Base-by-base conservation (phyloP, 2,888 invertebrate genomes). In the Hedychridium roseum region DNA sequence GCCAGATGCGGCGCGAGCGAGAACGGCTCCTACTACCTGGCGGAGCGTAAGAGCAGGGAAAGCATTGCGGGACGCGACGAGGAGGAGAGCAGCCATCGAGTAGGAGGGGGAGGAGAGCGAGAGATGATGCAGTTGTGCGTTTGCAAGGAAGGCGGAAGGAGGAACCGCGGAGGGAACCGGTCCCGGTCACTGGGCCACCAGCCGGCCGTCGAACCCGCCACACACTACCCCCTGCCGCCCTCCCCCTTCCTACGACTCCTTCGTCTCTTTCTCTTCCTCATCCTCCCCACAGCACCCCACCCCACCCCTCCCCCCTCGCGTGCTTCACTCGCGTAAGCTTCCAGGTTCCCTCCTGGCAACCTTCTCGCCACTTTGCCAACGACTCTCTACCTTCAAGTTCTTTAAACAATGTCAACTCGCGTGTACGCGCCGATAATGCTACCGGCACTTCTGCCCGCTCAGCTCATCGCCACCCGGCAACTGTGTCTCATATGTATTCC, bases 121-220 rank as follows among this genome's bases (percentile, higher is more conserved):
- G 17, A 71, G 71, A 77, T 75, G 77, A 76, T 76, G 77, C 77
- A 76, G 76, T 77, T 76, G 76, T 77, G 76, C 78, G 78, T 78
- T 78, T 69, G 76, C 76, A 73, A 77, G 75, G 78, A 78, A 77
- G 78, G 78, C 78, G 78, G 78, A 78, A 78, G 78, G 74, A 76
- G 77, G 77, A 78, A 77, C 73, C 73, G 70, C 71, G 69, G 72
- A 78, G 76, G 76, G 76, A 78, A 78, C 78, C 78, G 78, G 78
- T 78, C 78, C 78, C 76, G 78, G 78, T 78, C 78, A 78, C 78
- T 78, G 76, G 78, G 78, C 75, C 76, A 78, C 78, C 75, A 76
- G 78, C 75, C 77, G 78, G 78, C 72, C 78, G 73, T 76, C 76
- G 78, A 78, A 76, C 78, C 72, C 78, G 71, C 68, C 70, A 69